phyloP scores from a whole-genome alignment of 2,888 invertebrate species.

The Coelopa pilipes region DNA sequence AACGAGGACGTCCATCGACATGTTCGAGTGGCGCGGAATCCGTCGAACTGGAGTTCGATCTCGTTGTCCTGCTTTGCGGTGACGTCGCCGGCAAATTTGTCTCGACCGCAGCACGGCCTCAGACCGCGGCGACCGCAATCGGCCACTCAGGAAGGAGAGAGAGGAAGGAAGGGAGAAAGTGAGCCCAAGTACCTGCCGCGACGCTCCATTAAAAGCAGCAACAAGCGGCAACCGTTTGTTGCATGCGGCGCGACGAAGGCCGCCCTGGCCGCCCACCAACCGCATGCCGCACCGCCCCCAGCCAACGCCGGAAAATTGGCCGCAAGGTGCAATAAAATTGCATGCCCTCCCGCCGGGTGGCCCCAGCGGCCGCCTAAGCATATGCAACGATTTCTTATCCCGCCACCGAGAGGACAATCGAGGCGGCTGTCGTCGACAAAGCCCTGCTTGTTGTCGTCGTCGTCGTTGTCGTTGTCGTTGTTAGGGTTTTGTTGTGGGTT shows the following conservation, averaged over 20 bases:
- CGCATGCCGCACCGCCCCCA: background rate
- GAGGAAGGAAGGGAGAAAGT: background rate
- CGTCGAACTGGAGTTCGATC: no score
- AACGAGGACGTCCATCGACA: no score
- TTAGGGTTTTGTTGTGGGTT: background rate
- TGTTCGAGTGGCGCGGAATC: no score
- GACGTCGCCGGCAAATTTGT: no score
- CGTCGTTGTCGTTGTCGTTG: background rate
- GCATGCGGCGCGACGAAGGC: background rate
- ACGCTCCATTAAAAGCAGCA: background rate
- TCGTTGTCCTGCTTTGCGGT: no score
- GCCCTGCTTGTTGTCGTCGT: no score
- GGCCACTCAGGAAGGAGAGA: background rate
- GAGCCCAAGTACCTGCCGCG: background rate
- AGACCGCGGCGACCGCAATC: background rate
- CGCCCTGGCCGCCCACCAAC: background rate
- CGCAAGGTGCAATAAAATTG: constrained; percentile 35
- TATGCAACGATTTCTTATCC: constrained; percentile 14
- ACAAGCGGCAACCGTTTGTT: background rate
- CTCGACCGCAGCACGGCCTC: no score
- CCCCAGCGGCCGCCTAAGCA: constrained; percentile 3
- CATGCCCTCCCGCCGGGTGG: background rate
- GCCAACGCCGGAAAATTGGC: constrained; percentile 28
- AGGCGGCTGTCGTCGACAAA: background rate
- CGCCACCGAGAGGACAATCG: background rate